These are phyloP conservation scores for Cranoglanis bouderius DNA, from an alignment of 2,113 vertebrate genomes.

Conservation along the genomic window DNA sequence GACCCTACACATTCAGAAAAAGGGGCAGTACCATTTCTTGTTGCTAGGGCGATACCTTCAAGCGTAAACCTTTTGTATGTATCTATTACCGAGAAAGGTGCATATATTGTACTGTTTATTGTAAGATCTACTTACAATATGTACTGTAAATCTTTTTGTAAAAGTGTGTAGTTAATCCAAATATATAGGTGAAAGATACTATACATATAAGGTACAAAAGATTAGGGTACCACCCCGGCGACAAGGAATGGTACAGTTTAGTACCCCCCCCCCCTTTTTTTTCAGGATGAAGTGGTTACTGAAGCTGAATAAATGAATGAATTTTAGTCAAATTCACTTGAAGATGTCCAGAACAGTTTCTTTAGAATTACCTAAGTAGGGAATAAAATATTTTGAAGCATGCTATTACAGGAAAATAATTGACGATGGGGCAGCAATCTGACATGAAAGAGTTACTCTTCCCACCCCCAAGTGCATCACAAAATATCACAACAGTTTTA, in stretches of 20 bases:
- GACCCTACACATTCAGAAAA: neutral
- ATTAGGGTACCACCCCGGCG: too few relatives aligned
- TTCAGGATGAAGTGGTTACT: neutral
- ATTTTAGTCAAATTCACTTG: neutral
- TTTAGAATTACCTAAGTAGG: neutral
- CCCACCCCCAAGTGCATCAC: neutral
- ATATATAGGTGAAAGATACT: neutral
- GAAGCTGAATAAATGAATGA: neutral
- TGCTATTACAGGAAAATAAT: neutral
- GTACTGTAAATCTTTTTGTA: neutral
- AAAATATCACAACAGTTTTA: neutral
- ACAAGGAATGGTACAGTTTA: neutral
- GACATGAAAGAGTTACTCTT: neutral
- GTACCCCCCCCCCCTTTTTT: neutral
- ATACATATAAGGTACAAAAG: neutral
- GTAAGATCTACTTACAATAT: neutral
- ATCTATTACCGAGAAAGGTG: neutral
- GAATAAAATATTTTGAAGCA: neutral
- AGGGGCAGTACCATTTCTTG: neutral
- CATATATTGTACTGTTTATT: neutral
- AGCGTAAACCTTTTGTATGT: neutral
- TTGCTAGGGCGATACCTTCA: neutral
- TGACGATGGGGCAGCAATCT: neutral
- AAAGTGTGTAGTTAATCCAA: too few relatives aligned
- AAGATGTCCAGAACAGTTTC: neutral